Conservation (phyloP, 2,888 invertebrate species). For the Plebejus argus region DNA sequence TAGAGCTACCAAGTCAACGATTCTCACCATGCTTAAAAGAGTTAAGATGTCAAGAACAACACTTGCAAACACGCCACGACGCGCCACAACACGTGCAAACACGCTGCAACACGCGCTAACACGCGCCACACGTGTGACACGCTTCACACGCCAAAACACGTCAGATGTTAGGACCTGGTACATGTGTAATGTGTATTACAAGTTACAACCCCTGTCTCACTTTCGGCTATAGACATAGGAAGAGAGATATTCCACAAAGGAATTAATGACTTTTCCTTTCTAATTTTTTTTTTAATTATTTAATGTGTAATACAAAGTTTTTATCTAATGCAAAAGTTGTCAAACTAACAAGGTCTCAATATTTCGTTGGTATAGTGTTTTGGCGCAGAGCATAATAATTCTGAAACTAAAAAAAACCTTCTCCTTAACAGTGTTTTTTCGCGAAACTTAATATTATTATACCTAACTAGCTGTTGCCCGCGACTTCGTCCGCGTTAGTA, state of each 20-base stretch:
- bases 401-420: no score
- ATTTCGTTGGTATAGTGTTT: no score
- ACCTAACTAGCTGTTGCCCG: no score
- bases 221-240: background rate
- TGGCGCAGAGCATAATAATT: no score
- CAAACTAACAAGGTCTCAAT: no score
- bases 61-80: background rate
- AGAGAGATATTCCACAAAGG: background rate
- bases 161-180: background rate
- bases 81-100: background rate
- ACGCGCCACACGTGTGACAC: background rate
- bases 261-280: background rate
- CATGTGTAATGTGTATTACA: no score
- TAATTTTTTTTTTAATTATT: no score
- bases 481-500: no score
- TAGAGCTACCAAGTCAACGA: background rate
- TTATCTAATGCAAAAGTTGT: no score
- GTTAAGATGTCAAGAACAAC: background rate
- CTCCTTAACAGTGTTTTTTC: no score
- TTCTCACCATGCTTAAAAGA: background rate
- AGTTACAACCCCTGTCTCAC: background rate
- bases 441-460: no score
- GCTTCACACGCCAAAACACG: background rate
- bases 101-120: background rate
- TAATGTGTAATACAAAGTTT: no score